Base-by-base conservation (phyloP, 35 echinoderm and acorn worm genomes). In the Ophiothrix spiculata region DNA sequence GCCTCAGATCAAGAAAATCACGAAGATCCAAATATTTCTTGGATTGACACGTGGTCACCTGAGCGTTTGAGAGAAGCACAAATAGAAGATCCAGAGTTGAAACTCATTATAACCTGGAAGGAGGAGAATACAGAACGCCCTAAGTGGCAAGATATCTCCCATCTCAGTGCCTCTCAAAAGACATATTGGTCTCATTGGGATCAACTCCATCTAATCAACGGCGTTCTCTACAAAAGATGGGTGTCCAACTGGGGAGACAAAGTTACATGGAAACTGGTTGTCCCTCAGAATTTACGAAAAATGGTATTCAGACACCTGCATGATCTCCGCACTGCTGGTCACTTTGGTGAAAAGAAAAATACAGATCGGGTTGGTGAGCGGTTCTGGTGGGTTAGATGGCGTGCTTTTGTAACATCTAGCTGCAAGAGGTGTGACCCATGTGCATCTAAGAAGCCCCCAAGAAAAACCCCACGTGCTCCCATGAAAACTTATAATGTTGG, bases 131-230 rank as follows among this genome's bases (percentile, higher is more conserved):
- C 15, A 33, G 29, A 34, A 15, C 36, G 21, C 36, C 79, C 35
- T n/a, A 15, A 28, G 17, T 25, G 36, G 36, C n/a, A 81, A 40
- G 39, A 45, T 19, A 23, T 45, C 16, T 29, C 11, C 37, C 1
- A 39, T 14, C 36, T 39, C 17, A 17, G 34, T 39, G 29, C 13
- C 35, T 64, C 74, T 33, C 33, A 35, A 86, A 78, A 77, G 39
- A 45, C 81, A 32, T 40, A 34, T 28, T 83, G 81, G 81, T 49
- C 41, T n/a, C 81, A 83, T 13, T 83, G 81, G 56, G 84, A 86
- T 25, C 84, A 86, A 35, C 31, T 86, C 4, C 13, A 76, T 10
- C 6, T 74, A 33, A 29, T 41, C 1, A 39, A 81, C 6, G 76
- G 78, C 39, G 33, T 88, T 25, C 45, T 80, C 0, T 88, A 80